Evolutionary conservation across 1,140 invertebrate species (phyloP).

Genomic region (Drosophila cardini): DNA sequence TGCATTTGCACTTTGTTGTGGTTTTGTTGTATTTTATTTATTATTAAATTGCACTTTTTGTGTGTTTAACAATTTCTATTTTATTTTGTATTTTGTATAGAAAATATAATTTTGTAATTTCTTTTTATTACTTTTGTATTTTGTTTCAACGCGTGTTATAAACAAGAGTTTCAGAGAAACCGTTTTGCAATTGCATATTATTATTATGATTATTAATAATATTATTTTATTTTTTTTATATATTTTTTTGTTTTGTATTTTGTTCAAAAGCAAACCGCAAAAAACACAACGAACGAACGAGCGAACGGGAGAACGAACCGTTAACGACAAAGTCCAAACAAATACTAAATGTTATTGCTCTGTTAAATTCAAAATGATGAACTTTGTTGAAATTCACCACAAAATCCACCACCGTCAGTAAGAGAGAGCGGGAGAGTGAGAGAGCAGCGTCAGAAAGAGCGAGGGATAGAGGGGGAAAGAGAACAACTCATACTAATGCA

Average conservation of each 20-base stretch:
- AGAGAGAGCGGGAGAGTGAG: conserved; percentile 17
- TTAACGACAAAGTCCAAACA: conserved; percentile 81
- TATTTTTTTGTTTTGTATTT: conserved; percentile 38
- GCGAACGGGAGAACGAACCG: conserved; percentile 74
- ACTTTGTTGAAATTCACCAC: conserved; percentile 58
- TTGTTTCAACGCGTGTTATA: conserved; percentile 45
- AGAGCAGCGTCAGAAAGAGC: conserved; percentile 10
- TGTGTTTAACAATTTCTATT: conserved; percentile 63
- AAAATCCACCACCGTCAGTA: conserved; percentile 34
- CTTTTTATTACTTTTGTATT: conserved; percentile 22
- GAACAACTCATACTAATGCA: conserved; percentile 32
- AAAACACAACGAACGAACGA: conserved; percentile 57
- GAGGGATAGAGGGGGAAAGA: conserved; percentile 19
- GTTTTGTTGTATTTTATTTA: conserved; percentile 24
- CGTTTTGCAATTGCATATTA: conserved; percentile 51
- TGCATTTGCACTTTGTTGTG: conserved; percentile 75
- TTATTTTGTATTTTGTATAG: conserved; percentile 31
- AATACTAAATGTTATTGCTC: conserved; percentile 73
- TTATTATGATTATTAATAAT: conserved; percentile 11
- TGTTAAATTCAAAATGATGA: conserved; percentile 53
- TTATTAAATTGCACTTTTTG: conserved; percentile 76
- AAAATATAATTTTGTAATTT: conserved; percentile 30
- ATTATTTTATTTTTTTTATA: conserved; percentile 40
- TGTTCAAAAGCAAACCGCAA: conserved; percentile 56
- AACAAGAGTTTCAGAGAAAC: conserved; percentile 51